These are phyloP conservation scores for Pseudococcus viburni DNA, from an alignment of 2,888 invertebrate genomes.

Conservation along the genomic window DNA sequence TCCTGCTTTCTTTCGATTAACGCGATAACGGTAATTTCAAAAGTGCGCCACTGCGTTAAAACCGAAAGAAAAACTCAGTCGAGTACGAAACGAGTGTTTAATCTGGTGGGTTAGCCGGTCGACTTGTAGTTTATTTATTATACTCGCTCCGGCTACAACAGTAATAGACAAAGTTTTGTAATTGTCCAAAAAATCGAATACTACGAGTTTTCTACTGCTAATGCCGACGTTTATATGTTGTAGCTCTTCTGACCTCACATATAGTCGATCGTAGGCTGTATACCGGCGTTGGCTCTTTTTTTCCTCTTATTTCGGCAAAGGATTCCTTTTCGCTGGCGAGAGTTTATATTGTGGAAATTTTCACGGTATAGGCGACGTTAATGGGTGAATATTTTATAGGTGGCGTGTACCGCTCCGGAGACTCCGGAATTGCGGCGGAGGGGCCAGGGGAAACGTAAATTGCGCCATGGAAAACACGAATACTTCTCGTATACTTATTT, in stretches of 20 bases:
- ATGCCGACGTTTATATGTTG: slow-evolving; percentile 35
- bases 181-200: slow-evolving; percentile 51
- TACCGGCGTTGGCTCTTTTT: neutral
- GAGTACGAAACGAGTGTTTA: slow-evolving; percentile 53
- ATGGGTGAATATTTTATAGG: slow-evolving; percentile 50
- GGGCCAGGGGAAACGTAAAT: neutral
- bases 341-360: slow-evolving; percentile 46
- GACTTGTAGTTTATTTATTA: slow-evolving; percentile 44
- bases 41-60: slow-evolving; percentile 50
- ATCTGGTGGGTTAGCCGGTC: slow-evolving; percentile 45
- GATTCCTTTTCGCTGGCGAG: neutral
- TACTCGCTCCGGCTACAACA: slow-evolving; percentile 33
- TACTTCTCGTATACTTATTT: neutral
- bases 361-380: slow-evolving; percentile 33
- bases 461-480: slow-evolving; percentile 49
- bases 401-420: neutral
- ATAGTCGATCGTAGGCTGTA: neutral
- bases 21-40: slow-evolving; percentile 36
- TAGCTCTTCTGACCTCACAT: slow-evolving; percentile 30
- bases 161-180: slow-evolving; percentile 52
- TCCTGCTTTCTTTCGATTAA: slow-evolving; percentile 30
- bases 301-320: neutral
- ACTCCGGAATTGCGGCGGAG: neutral
- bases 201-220: slow-evolving; percentile 40
- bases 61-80: slow-evolving; percentile 47